Conservation (phyloP, 2,797 vertebrate genomes). For the Enteromius mattozi region DNA sequence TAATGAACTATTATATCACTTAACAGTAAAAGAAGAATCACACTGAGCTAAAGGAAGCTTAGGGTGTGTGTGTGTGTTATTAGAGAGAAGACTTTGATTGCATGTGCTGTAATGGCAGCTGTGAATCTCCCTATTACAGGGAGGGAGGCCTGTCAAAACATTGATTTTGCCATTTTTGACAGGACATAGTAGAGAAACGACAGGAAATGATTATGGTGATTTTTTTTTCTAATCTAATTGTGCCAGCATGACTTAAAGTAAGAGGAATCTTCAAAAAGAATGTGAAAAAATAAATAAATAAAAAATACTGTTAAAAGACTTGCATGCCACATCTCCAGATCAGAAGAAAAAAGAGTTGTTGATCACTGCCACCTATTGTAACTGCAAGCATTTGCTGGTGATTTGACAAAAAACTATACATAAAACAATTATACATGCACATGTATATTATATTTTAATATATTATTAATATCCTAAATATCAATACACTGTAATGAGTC, state of each 20-base stretch:
- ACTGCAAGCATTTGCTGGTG: too few relatives aligned
- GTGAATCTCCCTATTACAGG: constrained; percentile 16
- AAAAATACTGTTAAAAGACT: background rate
- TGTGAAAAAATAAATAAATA: background rate
- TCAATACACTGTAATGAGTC: background rate
- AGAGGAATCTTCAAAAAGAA: background rate
- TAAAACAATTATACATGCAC: background rate
- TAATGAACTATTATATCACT: constrained; percentile 13
- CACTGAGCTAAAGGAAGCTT: constrained; percentile 16
- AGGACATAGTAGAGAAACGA: background rate
- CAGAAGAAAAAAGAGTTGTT: background rate
- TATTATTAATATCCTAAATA: background rate
- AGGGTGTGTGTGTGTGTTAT: background rate
- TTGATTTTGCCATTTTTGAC: constrained; percentile 19
- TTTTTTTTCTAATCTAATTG: background rate
- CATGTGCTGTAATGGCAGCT: constrained; percentile 34
- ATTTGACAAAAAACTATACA: too few relatives aligned
- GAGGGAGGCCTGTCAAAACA: constrained; percentile 29
- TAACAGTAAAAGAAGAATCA: constrained; percentile 10
- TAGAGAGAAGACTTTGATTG: constrained; percentile 10
- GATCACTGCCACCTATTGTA: constrained; percentile 3
- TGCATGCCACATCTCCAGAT: background rate
- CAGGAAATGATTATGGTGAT: background rate
- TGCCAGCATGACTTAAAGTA: background rate
- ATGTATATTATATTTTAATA: background rate